Conservation (phyloP, 2,113 vertebrate species). For the Colaptes auratus region DNA sequence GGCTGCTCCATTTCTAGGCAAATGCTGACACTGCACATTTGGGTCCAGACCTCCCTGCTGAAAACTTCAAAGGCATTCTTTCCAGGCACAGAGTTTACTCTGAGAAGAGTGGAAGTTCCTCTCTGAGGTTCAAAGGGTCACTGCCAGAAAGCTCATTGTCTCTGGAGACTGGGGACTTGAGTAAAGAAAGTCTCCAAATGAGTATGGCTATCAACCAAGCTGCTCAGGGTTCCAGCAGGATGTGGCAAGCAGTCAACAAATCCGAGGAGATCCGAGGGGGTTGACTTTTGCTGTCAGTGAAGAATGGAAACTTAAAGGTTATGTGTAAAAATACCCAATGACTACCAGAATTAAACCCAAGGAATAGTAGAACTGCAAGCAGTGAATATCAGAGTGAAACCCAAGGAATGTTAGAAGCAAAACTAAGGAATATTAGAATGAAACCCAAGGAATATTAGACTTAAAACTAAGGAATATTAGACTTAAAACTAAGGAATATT, state of each 20-base stretch:
- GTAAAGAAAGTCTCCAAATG: background rate
- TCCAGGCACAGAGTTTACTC: background rate
- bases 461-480: too few relatives aligned
- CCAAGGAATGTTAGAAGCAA: too few relatives aligned
- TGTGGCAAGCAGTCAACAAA: background rate
- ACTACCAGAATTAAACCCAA: background rate
- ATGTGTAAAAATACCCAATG: background rate
- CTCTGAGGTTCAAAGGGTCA: constrained; percentile 1
- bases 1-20: background rate
- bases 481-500: too few relatives aligned
- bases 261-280: fast-evolving
- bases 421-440: too few relatives aligned
- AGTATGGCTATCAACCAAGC: background rate
- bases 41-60: constrained; percentile 13
- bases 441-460: too few relatives aligned
- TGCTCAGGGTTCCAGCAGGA: background rate
- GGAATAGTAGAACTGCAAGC: background rate
- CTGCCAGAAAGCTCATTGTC: background rate
- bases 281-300: background rate
- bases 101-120: constrained; percentile 18
- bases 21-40: constrained; percentile 26
- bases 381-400: too few relatives aligned
- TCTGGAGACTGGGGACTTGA: background rate
- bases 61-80: constrained; percentile 27
- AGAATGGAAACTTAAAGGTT: background rate